phyloP scores from a whole-genome alignment of 1,140 invertebrate species.

The Tetragnatha versicolor region DNA sequence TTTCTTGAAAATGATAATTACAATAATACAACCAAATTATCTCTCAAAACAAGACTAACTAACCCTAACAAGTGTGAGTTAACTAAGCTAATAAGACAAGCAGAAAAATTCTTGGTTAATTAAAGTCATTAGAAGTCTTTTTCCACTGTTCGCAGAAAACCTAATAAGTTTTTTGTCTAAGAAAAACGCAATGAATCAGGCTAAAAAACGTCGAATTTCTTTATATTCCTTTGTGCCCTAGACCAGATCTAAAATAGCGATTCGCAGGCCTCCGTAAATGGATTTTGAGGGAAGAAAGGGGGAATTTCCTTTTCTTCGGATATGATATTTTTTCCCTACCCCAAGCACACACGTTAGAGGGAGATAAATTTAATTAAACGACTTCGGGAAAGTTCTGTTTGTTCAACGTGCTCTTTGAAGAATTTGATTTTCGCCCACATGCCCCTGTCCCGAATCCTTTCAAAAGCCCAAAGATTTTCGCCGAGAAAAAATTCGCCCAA shows the following conservation, averaged over 20 bases:
- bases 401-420: not conserved
- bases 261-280: not conserved
- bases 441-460: not conserved
- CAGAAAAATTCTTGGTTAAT: no score
- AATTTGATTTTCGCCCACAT: slow-evolving; percentile 18
- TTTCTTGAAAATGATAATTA: no score
- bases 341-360: not conserved
- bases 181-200: no score
- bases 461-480: not conserved
- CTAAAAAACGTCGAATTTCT: not conserved
- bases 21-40: no score
- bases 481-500: not conserved
- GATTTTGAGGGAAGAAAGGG: not conserved
- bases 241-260: not conserved
- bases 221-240: not conserved
- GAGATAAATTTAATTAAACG: slow-evolving; percentile 22
- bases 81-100: no score
- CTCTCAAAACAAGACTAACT: no score
- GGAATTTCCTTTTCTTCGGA: not conserved
- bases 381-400: not conserved
- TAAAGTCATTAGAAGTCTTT: no score
- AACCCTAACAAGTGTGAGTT: no score
- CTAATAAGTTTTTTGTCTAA: no score
- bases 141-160: no score
- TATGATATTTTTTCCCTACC: not conserved